A percentile compares a stretch with the other conserved stretches of the same genome.
phyloP scores from a whole-genome alignment of 2,113 vertebrate genomes.

The Lanius ludovicianus region DNA sequence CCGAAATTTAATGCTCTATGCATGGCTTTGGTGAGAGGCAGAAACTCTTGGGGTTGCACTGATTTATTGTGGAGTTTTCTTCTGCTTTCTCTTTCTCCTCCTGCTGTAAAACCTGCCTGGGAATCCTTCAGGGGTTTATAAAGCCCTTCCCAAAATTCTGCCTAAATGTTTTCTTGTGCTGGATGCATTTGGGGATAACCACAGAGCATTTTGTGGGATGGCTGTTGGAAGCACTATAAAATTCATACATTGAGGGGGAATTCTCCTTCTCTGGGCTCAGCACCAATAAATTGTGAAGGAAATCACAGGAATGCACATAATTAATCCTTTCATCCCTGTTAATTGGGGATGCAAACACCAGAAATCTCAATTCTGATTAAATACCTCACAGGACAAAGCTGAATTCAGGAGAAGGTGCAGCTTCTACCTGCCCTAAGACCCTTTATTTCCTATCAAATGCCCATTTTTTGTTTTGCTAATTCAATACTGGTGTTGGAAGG shows the following conservation, averaged over 20 bases:
- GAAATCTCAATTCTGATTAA: neutral
- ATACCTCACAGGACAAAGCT: neutral
- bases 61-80: neutral
- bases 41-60: neutral
- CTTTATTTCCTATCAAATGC: neutral
- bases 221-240: fast-evolving
- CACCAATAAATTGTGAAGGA: neutral
- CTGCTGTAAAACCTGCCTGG: neutral
- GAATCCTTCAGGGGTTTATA: neutral
- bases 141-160: neutral
- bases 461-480: neutral
- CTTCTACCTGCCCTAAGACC: neutral
- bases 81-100: neutral
- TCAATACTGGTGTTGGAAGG: neutral
- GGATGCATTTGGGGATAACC: neutral
- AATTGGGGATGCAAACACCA: neutral
- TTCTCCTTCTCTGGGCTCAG: neutral
- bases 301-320: neutral
- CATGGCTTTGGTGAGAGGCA: neutral
- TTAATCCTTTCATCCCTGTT: neutral
- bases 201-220: neutral
- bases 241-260: neutral
- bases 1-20: too few species aligned
- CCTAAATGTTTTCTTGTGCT: neutral
- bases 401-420: neutral